Conservation (phyloP, 2,888 invertebrate genomes). For the Folsomia manolachei region DNA sequence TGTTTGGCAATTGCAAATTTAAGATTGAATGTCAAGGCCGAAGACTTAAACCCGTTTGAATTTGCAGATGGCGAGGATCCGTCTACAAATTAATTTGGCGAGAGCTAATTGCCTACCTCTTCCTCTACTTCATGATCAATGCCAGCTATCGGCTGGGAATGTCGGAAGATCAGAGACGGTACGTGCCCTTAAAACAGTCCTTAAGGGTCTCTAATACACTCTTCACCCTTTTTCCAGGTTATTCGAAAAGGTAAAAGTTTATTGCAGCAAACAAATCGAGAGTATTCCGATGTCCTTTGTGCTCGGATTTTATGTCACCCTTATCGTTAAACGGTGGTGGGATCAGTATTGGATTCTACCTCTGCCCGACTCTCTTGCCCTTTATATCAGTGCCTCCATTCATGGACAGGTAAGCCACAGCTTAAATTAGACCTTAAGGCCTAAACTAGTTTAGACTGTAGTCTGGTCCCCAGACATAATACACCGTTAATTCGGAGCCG, state of each 20-base stretch:
- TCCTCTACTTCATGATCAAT: conserved; percentile 82
- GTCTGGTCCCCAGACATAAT: no score
- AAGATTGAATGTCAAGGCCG: no score
- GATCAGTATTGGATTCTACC: conserved; percentile 88
- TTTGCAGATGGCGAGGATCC: conserved; percentile 88
- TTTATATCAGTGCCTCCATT: conserved; percentile 87
- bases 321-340: conserved; percentile 93
- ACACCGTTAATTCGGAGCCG: no score
- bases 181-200: no score
- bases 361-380: conserved; percentile 89
- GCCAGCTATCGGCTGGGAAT: conserved; percentile 80
- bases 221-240: conserved; percentile 62
- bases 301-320: conserved; percentile 88
- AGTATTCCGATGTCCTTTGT: conserved; percentile 94
- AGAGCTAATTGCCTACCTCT: conserved; percentile 81
- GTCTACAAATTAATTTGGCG: conserved; percentile 94
- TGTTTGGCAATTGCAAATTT: no score
- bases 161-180: conserved; percentile 76
- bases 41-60: no score
- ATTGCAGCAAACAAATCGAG: conserved; percentile 83
- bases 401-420: conserved; percentile 86
- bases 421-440: no score
- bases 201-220: background rate
- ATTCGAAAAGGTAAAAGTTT: conserved; percentile 80
- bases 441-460: no score